Evolutionary conservation across 2,797 vertebrate species (phyloP).

Genomic region (Artibeus jamaicensis): DNA sequence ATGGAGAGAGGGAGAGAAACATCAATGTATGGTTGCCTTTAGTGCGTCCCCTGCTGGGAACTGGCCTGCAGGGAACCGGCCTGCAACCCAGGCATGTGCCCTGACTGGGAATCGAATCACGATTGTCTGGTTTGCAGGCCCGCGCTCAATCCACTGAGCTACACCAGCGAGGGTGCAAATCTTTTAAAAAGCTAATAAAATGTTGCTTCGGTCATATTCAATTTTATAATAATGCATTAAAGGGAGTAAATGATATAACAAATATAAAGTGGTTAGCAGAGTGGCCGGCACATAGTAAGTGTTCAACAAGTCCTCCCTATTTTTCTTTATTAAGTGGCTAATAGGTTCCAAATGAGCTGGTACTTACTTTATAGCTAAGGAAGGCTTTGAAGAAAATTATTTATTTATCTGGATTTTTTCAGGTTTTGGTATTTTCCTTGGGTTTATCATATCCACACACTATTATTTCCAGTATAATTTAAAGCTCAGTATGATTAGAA

Average conservation of each 20-base stretch:
- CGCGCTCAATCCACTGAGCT: no score
- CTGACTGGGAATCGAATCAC: no score
- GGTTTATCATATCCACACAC: neutral
- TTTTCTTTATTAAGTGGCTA: neutral
- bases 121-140: no score
- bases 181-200: conserved; percentile 11
- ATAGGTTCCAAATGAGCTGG: neutral
- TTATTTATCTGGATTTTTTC: conserved; percentile 4
- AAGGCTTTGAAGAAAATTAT: neutral
- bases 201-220: neutral
- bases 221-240: conserved; percentile 11
- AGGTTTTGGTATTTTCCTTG: neutral
- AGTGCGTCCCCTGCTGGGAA: no score
- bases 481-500: conserved; percentile 19
- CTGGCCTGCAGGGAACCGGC: no score
- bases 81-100: no score
- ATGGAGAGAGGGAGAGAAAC: no score
- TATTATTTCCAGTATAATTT: neutral
- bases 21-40: no score
- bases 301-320: neutral
- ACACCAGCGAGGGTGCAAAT: no score
- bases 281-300: neutral
- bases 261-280: neutral
- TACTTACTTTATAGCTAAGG: conserved; percentile 5
- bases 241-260: neutral